These are phyloP conservation scores for Philypnodon macrostomus DNA, from an alignment of 2,797 vertebrate species.

Conservation along the genomic window DNA sequence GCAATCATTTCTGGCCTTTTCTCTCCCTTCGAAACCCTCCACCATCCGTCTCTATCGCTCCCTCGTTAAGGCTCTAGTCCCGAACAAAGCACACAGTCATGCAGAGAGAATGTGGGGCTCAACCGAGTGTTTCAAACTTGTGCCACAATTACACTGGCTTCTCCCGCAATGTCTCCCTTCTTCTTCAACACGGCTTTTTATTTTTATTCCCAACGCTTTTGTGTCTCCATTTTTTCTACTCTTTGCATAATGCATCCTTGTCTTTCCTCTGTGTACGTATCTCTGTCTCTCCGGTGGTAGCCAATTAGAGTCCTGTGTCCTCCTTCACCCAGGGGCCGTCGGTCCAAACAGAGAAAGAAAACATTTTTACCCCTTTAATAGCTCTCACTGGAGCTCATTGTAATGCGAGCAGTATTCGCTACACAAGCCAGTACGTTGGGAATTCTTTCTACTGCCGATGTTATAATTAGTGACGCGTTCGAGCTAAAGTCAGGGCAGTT, in stretches of 20 bases:
- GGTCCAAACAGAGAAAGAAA: slow-evolving; percentile 48
- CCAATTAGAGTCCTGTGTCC: slow-evolving; percentile 59
- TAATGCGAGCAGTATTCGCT: slow-evolving; percentile 30
- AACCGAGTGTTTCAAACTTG: slow-evolving; percentile 48
- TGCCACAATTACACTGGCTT: slow-evolving; percentile 66
- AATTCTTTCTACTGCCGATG: slow-evolving; percentile 41
- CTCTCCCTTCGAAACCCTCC: slow-evolving; percentile 37
- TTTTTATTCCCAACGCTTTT: slow-evolving; percentile 26
- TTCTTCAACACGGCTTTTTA: slow-evolving; percentile 26
- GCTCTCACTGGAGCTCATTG: slow-evolving; percentile 58
- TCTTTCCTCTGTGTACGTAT: slow-evolving; percentile 26
- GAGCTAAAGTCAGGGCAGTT: slow-evolving; percentile 29
- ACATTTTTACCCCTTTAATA: slow-evolving; percentile 53
- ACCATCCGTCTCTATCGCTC: slow-evolving; percentile 58
- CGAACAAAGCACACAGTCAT: slow-evolving; percentile 73
- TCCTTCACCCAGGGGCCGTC: slow-evolving; percentile 41
- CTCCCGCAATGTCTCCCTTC: slow-evolving; percentile 50
- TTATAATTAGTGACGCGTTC: slow-evolving; percentile 26
- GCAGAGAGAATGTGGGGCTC: slow-evolving; percentile 68
- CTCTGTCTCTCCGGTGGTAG: slow-evolving; percentile 48
- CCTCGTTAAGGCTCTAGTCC: slow-evolving; percentile 52
- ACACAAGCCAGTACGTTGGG: slow-evolving; percentile 25
- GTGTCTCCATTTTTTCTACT: slow-evolving; percentile 45
- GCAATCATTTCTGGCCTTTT: slow-evolving; percentile 63
- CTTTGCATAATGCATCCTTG: slow-evolving; percentile 47